Conservation (phyloP, 2,888 invertebrate genomes). For the Alcis repandata region DNA sequence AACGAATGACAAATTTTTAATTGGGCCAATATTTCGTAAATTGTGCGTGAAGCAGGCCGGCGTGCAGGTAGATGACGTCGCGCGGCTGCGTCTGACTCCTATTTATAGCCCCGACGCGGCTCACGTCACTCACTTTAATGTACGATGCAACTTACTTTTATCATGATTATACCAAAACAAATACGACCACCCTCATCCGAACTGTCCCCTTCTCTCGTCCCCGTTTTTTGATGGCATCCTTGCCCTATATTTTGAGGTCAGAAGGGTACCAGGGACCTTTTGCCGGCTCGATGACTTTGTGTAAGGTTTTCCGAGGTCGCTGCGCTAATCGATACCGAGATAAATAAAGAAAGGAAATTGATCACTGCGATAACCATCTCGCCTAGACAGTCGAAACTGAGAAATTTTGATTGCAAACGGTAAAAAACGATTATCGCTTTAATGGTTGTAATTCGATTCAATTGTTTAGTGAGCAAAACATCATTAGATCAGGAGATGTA, state of each 20-base stretch:
- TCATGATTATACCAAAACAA: background rate
- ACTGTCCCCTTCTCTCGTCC: constrained; percentile 12
- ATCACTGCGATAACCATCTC: no score
- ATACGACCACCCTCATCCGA: background rate
- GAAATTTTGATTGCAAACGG: background rate
- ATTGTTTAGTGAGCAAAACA: no score
- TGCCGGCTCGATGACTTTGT: constrained; percentile 22
- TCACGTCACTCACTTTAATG: constrained; percentile 13
- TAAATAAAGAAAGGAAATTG: constrained; percentile 10
- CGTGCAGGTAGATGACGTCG: constrained; percentile 20
- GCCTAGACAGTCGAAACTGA: background rate
- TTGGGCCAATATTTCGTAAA: constrained; percentile 22
- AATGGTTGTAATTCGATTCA: background rate
- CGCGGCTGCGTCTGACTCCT: background rate
- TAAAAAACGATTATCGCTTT: background rate
- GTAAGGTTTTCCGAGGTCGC: constrained; percentile 16
- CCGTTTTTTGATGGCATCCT: constrained; percentile 14
- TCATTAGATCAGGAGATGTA: background rate
- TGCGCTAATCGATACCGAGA: constrained; percentile 21
- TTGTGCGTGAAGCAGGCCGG: constrained; percentile 9
- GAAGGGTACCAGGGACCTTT: constrained; percentile 28
- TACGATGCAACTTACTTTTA: constrained; percentile 14
- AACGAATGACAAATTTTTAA: background rate
- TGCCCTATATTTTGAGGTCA: constrained; percentile 29
- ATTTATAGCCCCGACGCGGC: constrained; percentile 8